Base-by-base conservation (phyloP, 37 sponge, comb jelly and placozoan genomes). In the Crambe crambe region DNA sequence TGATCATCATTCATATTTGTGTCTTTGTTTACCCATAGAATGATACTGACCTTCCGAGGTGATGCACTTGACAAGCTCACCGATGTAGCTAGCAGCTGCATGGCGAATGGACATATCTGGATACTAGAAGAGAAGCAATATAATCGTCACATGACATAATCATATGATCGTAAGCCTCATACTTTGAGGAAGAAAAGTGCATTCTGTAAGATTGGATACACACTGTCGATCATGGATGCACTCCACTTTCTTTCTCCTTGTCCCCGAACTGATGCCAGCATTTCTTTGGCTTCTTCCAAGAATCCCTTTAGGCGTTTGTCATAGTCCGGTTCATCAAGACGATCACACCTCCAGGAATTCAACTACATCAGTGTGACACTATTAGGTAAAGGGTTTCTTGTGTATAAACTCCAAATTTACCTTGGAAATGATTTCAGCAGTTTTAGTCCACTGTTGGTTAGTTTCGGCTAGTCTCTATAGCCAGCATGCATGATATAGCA, bases 301-400 rank as follows among this genome's bases (percentile, higher is more conserved):
- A 91, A 97, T 12, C 92, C 97, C 32, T 74, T 67, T 20, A 85
- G 35, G 42, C 92, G 39, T 12, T 20, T 1, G 9, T 85, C 87
- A 73, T 91, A 94, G 44, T 88, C 92, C 37, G 89, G 88, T 39
- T 94, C 95, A 29, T 94, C 95, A 0, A 97, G 37, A 18, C 71
- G 89, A 22, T 51, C 67, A 1, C 67, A 42, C 37, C 86, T 77
- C 97, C 97, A 97, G 2, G 90, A 67, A 84, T 97, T 97, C 44
- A 92, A 27, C 89, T 94, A 41, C 18, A 31, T 30, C 21, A 60
- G 62, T 36, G 23, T 23, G 36, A 62, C 25, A 82, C 6, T 47
- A 20, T 56, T 35, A 37, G 17, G 30, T 72, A 42, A 61, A 38
- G 39, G 69, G n/a, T n/a, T n/a, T n/a, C n/a, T n/a, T n/a, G 69